phyloP scores from a whole-genome alignment of 2,888 invertebrate species.

The Zaprionus obscuricornis region DNA sequence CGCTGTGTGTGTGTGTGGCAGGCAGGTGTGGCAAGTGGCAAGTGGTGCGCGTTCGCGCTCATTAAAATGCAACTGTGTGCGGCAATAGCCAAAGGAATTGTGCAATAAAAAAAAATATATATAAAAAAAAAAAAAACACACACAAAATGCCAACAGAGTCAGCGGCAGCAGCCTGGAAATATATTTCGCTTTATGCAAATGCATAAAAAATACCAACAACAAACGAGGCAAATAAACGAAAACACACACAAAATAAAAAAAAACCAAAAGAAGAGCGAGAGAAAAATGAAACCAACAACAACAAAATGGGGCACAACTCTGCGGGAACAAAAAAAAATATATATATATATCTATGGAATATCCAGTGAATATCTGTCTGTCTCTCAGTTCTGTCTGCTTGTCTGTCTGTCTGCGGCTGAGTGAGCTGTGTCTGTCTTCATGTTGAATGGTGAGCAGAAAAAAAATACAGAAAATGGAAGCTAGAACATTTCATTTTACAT shows the following conservation, averaged over 20 bases:
- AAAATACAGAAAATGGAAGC: too few species aligned
- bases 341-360: too few species aligned
- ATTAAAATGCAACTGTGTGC: slow-evolving; percentile 76
- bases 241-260: neutral
- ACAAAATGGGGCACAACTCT: slow-evolving; percentile 30
- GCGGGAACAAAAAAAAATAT: slow-evolving; percentile 5
- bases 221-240: slow-evolving; percentile 22
- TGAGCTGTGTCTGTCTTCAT: slow-evolving; percentile 34
- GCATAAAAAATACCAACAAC: slow-evolving; percentile 50
- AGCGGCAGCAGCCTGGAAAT: slow-evolving; percentile 54
- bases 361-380: slow-evolving; percentile 8
- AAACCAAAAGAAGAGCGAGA: too few species aligned
- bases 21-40: slow-evolving; percentile 9
- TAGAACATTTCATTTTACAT: slow-evolving; percentile 28
- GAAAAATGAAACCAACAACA: too few species aligned
- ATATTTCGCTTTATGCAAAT: slow-evolving; percentile 72
- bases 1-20: too few species aligned
- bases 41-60: slow-evolving; percentile 45
- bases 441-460: too few species aligned
- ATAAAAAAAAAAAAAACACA: slow-evolving; percentile 6
- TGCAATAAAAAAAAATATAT: slow-evolving; percentile 61
- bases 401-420: slow-evolving; percentile 28
- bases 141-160: slow-evolving; percentile 29
- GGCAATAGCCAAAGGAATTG: slow-evolving; percentile 61
- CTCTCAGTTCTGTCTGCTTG: neutral